A percentile compares a stretch with the other conserved stretches of the same genome.
Evolutionary conservation across 2,113 vertebrate genomes (phyloP).

Genomic region (Siniperca knerii): DNA sequence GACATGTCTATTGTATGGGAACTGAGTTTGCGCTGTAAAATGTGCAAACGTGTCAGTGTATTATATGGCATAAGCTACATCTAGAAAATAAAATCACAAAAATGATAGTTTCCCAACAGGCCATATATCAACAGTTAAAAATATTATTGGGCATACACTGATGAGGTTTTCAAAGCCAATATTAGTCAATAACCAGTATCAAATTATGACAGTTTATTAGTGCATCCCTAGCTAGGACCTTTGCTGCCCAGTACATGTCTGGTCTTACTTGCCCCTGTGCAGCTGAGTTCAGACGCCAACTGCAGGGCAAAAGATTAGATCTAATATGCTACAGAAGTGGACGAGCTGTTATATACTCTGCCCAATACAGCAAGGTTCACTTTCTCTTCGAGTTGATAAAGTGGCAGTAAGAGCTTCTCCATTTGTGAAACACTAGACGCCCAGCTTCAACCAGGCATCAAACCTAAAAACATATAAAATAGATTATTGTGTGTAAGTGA

Average conservation of each 20-base stretch:
- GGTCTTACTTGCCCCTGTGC: not conserved
- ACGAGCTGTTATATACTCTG: conserved; percentile 1
- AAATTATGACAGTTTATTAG: not conserved
- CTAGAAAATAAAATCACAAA: not conserved
- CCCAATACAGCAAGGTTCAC: not conserved
- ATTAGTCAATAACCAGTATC: not conserved
- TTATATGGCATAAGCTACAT: not conserved
- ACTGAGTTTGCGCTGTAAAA: not conserved
- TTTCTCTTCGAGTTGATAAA: conserved; percentile 4
- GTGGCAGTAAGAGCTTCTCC: conserved; percentile 28
- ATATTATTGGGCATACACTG: not conserved
- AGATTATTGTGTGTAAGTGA: conserved; percentile 21
- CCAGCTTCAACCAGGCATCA: not conserved
- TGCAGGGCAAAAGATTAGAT: not conserved
- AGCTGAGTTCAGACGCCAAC: not conserved
- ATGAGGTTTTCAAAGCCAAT: not conserved
- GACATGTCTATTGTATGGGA: not conserved
- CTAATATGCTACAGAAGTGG: not conserved
- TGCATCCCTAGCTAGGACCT: not conserved
- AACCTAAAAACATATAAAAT: conserved; percentile 8
- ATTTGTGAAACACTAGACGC: conserved; percentile 35
- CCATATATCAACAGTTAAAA: not conserved
- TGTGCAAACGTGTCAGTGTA: not conserved
- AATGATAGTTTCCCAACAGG: not conserved
- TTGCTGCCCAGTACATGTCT: not conserved